phyloP scores from a whole-genome alignment of 1,140 invertebrate species.

The Zaprionus ghesquierei region DNA sequence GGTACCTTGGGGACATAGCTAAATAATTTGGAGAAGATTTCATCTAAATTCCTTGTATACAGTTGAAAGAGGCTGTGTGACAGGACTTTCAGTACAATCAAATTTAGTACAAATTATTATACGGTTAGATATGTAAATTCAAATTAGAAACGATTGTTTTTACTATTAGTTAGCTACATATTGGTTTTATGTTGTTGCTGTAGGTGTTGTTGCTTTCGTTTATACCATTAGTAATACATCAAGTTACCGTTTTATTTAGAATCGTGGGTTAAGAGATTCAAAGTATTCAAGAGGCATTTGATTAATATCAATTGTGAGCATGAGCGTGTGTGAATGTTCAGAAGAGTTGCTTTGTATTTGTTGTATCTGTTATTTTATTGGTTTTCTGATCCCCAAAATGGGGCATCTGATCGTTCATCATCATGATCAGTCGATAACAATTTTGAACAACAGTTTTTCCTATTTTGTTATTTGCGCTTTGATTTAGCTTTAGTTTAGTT shows the following conservation, averaged over 20 bases:
- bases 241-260: constrained; percentile 65
- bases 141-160: constrained; percentile 71
- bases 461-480: constrained; percentile 44
- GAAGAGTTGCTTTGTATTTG: constrained; percentile 65
- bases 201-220: constrained; percentile 45
- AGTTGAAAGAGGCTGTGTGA: constrained; percentile 38
- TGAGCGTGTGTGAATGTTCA: constrained; percentile 83
- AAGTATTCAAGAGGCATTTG: constrained; percentile 68
- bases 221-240: constrained; percentile 75
- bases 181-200: constrained; percentile 49
- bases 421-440: constrained; percentile 4
- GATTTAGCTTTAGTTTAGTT: constrained; percentile 14
- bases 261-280: constrained; percentile 70
- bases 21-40: constrained; percentile 35
- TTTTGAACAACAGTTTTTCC: constrained; percentile 54
- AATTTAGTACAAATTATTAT: constrained; percentile 64
- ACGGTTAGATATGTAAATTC: constrained; percentile 62
- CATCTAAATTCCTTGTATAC: constrained; percentile 46
- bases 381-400: constrained; percentile 17
- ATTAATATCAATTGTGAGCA: constrained; percentile 82
- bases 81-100: constrained; percentile 29
- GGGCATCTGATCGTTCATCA: constrained; percentile 10
- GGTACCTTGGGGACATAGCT: constrained; percentile 37
- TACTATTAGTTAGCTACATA: constrained; percentile 80
- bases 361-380: constrained; percentile 68